Base-by-base conservation (phyloP, 2,888 invertebrate genomes). In the Coelinius sp. region DNA sequence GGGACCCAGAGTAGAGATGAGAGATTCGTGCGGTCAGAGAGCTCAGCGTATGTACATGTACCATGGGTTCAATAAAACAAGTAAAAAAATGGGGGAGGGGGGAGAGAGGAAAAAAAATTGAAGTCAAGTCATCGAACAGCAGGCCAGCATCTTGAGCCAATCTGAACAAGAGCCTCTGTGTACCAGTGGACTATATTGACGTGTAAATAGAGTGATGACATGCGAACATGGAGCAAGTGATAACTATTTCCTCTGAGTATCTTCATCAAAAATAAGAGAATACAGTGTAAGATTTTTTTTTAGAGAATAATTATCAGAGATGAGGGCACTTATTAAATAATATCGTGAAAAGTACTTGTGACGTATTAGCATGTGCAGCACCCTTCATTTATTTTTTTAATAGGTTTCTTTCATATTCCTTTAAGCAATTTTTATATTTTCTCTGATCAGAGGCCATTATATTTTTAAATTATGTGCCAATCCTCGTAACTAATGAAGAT, bases 41-140 rank as follows among this genome's bases (percentile, higher is more conserved):
- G 35, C n/a, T 1, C 25, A 53, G 1, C 2, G n/a, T 12, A n/a
- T 17, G 10, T 12, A 10, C 25, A 56, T 56, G 25, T 56, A 27
- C 27, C 53, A 24, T 17, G 7, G 59, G 17, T 31, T 20, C 59
- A 31, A 52, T 24, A 25, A 8, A 35, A 20, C 8, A 59, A 35
- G 14, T 31, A 5, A 59, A 59, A 59, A 53, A 53, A 53, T 10
- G 10, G 24, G 24, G 25, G 5, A 25, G 24, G 14, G 4, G 5
- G 5, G 7, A 17, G 10, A 56, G 20, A 17, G 59, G 20, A 8
- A 3, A 22, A 38, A 62, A 31, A 17, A 62, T 38, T 62, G 8
- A 24, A 63, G 63, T 41, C 65, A 17, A 71, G 70, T 68, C 70
- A 73, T 76, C 72, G 72, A 74, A 74, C 68, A 70, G 74, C 70